Percentiles rank a stretch among this genome's conserved stretches.
These are phyloP conservation scores for Melanchra persicariae DNA, from an alignment of 2,888 invertebrate genomes.

Conservation along the genomic window DNA sequence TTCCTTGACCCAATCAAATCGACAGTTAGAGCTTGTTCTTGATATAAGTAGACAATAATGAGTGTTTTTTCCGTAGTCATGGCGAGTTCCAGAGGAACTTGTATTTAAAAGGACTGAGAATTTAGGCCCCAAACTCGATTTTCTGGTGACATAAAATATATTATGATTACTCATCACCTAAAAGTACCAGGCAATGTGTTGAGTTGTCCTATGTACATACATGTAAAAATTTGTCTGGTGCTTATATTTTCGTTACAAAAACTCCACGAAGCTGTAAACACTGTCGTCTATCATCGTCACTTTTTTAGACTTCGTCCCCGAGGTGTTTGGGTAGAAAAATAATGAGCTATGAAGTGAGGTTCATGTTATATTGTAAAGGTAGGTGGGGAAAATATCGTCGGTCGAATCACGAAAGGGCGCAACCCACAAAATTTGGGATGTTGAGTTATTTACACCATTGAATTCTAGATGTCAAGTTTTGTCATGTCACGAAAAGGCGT, in stretches of 20 bases:
- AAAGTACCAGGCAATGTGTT: not conserved
- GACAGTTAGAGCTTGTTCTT: too few species aligned
- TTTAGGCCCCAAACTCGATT: too few species aligned
- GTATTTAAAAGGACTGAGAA: too few species aligned
- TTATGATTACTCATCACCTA: not conserved
- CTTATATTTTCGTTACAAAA: not conserved
- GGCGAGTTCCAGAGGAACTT: not conserved
- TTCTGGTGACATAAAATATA: too few species aligned
- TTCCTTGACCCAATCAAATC: too few species aligned
- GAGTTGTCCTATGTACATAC: not conserved
- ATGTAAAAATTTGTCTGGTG: not conserved
- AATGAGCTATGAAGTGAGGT: constrained; percentile 28
- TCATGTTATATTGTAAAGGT: constrained; percentile 12
- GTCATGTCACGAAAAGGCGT: too few species aligned
- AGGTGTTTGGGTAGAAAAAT: constrained; percentile 26
- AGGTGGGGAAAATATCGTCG: not conserved
- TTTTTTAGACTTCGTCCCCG: not conserved
- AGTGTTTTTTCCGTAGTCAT: too few species aligned
- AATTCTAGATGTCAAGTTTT: too few species aligned
- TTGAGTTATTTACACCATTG: too few species aligned
- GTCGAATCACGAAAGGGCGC: too few species aligned
- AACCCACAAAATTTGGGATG: too few species aligned
- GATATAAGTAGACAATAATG: too few species aligned
- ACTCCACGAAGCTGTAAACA: not conserved
- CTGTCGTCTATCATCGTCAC: constrained; percentile 22